Evolutionary conservation across 2,797 vertebrate genomes (phyloP), one percentile per base, ranked within the genome.

Genomic region (Cetoscarus ocellatus): DNA sequence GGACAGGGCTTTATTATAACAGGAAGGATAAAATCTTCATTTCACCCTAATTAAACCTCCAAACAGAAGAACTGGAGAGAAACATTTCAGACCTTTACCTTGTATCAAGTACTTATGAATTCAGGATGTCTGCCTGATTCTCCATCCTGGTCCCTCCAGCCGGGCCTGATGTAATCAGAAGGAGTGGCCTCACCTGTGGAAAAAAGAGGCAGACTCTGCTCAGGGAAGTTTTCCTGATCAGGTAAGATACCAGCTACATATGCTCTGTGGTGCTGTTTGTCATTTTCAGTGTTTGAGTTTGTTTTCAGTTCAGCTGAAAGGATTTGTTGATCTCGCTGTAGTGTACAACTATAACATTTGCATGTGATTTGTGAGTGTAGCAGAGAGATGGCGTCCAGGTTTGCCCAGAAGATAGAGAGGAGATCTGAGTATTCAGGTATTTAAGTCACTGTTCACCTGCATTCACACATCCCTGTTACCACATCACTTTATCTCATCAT

Each of bases 111-210:
- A 39, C 38, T 39, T 39, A 7, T 39, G 9, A 39, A 1, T 39
- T 7, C 38, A 39, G 38, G 9, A 39, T 5, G 38, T 39, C 27
- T 7, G 38, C 38, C 38, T 39, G 38, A 61, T 17, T 55, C 44
- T 7, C 8, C 36, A 35, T 39, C 65, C 13, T 42, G 35, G 66
- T 66, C 40, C 34, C 27, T 14, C 8, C 34, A 5, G 54, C 17
- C 8, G 1, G 9, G 5, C 8, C 12, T 5, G n/a, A 1, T 68
- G 62, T 59, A 84, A 92, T 92, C 65, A 86, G 74, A 42, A 64
- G n/a, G 89, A 88, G 67, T 86, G 80, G 11, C 15, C n/a, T 75
- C 90, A 92, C 65, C 91, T 92, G 91, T 70, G 51, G 55, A 57
- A n/a, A 59, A 73, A 77, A 66, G 47, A 38, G 15, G 69, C 53